phyloP scores from a whole-genome alignment of 2,797 vertebrate genomes.

The Tragopan temminckii region DNA sequence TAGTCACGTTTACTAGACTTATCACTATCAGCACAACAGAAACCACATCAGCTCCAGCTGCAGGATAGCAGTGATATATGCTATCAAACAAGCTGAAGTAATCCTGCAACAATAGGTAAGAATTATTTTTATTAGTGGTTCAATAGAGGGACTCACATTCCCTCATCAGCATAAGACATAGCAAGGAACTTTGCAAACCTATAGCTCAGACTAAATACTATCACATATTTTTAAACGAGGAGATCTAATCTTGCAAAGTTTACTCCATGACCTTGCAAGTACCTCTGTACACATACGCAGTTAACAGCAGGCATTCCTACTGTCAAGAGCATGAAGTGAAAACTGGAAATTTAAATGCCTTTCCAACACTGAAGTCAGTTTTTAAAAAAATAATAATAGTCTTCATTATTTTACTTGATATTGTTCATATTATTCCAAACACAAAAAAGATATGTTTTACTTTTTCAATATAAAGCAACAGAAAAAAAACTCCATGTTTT shows the following conservation, averaged over 20 bases:
- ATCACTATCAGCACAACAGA: not conserved
- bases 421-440: not conserved
- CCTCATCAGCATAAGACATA: not conserved
- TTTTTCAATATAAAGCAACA: not conserved
- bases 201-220: not conserved
- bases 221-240: not conserved
- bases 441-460: not conserved
- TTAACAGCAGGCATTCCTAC: not conserved
- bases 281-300: rapidly evolving
- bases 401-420: not conserved
- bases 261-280: not conserved
- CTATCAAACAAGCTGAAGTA: constrained; percentile 32
- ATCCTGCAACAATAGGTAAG: constrained; percentile 1
- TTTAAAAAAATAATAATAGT: not conserved
- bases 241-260: not conserved
- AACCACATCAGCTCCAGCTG: not conserved
- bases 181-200: not conserved
- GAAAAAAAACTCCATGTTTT: not conserved
- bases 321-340: not conserved
- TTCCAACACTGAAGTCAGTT: not conserved
- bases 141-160: not conserved
- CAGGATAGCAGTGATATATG: not conserved
- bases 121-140: constrained; percentile 13
- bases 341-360: not conserved
- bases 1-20: not conserved